Evolutionary conservation across 2,797 vertebrate genomes (phyloP).

Genomic region (Arremon brunneinucha): DNA sequence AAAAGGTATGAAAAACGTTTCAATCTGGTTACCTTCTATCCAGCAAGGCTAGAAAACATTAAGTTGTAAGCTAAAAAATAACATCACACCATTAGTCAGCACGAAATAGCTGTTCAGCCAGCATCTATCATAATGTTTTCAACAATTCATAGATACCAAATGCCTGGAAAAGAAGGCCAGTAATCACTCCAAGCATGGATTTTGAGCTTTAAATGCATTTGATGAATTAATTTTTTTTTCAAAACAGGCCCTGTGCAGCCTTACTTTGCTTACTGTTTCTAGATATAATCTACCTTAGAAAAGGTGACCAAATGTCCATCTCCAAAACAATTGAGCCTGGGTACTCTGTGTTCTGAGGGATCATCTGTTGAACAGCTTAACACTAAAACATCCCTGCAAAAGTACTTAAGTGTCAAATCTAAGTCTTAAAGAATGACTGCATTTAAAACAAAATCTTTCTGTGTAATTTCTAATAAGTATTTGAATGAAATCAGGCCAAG

Average conservation of each 20-base stretch:
- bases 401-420: background rate
- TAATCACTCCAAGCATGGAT: background rate
- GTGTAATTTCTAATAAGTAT: background rate
- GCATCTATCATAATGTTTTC: background rate
- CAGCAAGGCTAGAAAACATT: background rate
- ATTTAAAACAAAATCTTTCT: background rate
- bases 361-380: background rate
- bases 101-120: background rate
- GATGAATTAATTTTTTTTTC: background rate
- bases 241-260: background rate
- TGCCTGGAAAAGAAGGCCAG: background rate
- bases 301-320: background rate
- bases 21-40: slow-evolving; percentile 36
- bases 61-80: background rate
- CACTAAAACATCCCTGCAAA: background rate
- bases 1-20: slow-evolving; percentile 1
- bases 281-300: background rate
- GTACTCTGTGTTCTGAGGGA: background rate
- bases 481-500: background rate
- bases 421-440: background rate
- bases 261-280: background rate
- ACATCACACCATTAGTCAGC: background rate
- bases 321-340: background rate
- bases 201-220: background rate
- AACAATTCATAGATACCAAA: background rate